These are phyloP conservation scores for Temnothorax curvispinosus DNA, from an alignment of 1,140 invertebrate species.

Conservation along the genomic window DNA sequence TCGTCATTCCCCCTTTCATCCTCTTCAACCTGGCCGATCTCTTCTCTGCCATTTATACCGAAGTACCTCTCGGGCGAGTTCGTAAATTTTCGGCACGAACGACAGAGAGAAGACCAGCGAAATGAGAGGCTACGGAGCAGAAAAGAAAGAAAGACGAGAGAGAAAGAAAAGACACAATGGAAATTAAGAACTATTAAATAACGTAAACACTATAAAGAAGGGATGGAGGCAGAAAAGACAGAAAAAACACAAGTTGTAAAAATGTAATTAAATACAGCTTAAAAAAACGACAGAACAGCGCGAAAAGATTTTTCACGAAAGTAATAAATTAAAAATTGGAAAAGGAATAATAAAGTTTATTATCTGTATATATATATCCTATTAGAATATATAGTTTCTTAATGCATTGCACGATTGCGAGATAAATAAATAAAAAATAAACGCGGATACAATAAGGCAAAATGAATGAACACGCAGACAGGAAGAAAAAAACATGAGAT, in stretches of 20 bases:
- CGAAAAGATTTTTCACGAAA: neutral
- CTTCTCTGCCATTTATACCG: constrained; percentile 55
- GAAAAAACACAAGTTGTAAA: neutral
- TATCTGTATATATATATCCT: too few species aligned
- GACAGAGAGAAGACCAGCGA: constrained; percentile 29
- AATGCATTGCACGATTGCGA: neutral
- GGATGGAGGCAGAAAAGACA: neutral
- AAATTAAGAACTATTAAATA: constrained; percentile 3
- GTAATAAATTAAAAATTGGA: neutral
- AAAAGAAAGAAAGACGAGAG: neutral
- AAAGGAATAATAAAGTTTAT: neutral
- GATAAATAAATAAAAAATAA: neutral
- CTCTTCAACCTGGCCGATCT: constrained; percentile 14
- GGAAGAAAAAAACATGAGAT: neutral
- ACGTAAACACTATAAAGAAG: neutral
- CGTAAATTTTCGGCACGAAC: constrained; percentile 75
- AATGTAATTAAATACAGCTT: neutral
- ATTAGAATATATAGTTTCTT: neutral
- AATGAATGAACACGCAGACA: neutral
- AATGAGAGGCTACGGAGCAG: constrained; percentile 12
- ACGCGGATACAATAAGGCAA: neutral
- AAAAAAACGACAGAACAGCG: neutral
- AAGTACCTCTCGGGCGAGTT: constrained; percentile 64
- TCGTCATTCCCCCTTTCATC: constrained; percentile 50
- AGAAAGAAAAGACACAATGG: neutral